Percentiles rank a stretch among this genome's conserved stretches.
Evolutionary conservation across 2,888 invertebrate species (phyloP).

Genomic region (Busseola fusca): DNA sequence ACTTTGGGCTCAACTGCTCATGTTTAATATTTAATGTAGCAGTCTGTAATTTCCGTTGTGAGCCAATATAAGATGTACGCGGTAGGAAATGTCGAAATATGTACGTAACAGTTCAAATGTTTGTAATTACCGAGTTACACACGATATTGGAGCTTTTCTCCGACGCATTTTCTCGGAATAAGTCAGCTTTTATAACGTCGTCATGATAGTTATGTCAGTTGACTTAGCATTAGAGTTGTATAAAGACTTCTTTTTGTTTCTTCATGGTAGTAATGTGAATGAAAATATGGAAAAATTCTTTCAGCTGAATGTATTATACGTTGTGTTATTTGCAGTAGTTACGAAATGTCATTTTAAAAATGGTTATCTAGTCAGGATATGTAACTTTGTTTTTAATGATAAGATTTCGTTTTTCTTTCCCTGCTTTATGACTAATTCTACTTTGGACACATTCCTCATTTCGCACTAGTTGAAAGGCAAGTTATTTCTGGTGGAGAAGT

Average conservation of each 20-base stretch:
- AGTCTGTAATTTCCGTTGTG: conserved; percentile 56
- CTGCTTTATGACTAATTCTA: conserved; percentile 27
- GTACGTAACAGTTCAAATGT: conserved; percentile 38
- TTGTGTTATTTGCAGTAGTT: conserved; percentile 21
- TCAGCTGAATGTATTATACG: background rate
- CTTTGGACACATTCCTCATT: conserved; percentile 1
- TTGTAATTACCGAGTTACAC: conserved; percentile 18
- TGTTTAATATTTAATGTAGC: conserved; percentile 50
- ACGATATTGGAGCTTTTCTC: conserved; percentile 10
- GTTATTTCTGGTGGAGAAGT: background rate
- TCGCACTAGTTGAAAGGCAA: background rate
- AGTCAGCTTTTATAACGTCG: background rate
- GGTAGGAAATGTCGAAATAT: conserved; percentile 50
- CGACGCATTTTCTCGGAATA: background rate
- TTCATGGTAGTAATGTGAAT: background rate
- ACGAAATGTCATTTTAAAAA: conserved; percentile 18
- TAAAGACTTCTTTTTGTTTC: conserved; percentile 4
- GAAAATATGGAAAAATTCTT: background rate
- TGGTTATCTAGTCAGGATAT: conserved; percentile 46
- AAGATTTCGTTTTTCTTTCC: conserved; percentile 35
- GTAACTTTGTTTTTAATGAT: conserved; percentile 34
- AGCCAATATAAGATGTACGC: conserved; percentile 51
- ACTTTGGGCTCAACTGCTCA: conserved; percentile 32
- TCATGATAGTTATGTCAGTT: background rate
- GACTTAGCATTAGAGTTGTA: background rate